phyloP scores from a whole-genome alignment of 2,797 vertebrate genomes.

The Limosa lapponica region DNA sequence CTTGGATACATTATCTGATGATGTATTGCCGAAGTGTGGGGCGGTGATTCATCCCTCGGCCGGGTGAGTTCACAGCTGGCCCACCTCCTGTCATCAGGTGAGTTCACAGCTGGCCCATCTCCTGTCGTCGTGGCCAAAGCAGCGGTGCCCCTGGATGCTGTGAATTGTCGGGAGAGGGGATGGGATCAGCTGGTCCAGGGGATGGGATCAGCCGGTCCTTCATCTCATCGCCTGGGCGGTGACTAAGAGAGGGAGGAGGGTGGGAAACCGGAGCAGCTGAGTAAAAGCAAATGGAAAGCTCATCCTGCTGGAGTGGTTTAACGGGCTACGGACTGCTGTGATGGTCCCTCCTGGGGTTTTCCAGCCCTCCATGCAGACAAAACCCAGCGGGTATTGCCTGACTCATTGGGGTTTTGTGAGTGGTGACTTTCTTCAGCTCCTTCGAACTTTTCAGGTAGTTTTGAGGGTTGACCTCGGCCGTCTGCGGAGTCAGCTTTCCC shows the following conservation, averaged over 20 bases:
- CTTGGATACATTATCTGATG: too few relatives aligned
- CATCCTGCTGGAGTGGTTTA: not conserved
- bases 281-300: not conserved
- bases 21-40: too few relatives aligned
- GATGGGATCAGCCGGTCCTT: not conserved
- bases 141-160: not conserved
- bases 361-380: not conserved
- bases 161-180: not conserved
- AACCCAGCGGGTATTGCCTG: not conserved
- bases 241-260: not conserved
- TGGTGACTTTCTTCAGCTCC: not conserved
- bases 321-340: not conserved
- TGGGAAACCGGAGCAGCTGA: not conserved
- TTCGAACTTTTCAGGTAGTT: not conserved
- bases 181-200: too few relatives aligned
- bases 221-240: fast-evolving
- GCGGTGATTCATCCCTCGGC: not conserved
- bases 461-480: not conserved
- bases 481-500: not conserved
- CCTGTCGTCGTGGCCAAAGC: not conserved
- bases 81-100: not conserved
- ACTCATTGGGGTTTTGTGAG: not conserved
- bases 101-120: too few relatives aligned
- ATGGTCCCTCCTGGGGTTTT: not conserved
- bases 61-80: not conserved